Base-by-base conservation (phyloP, 2,888 invertebrate genomes). In the Lepidocyrtoides sp. region DNA sequence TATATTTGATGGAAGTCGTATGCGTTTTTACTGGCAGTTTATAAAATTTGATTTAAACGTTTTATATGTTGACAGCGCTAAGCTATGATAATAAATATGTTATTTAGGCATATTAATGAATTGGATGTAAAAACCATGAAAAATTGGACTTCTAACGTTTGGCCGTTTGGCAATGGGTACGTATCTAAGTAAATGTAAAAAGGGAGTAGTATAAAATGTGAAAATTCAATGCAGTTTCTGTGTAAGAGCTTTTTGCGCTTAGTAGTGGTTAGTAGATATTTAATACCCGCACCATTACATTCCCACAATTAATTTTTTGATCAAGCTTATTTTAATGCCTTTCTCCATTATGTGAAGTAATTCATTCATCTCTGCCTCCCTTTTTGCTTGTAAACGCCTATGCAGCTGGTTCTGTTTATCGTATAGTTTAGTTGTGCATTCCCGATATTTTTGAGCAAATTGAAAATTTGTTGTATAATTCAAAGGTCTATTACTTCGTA, bases 361-460 rank as follows among this genome's bases (percentile, higher is more conserved):
- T 20, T 69, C 2, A 41, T 17, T 69, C 8, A 23, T 69, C n/a
- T 41, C 69, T 69, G n/a, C 69, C 36, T 20, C 26, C 8, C 41
- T 41, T 20, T 1, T 66, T 66, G 66, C n/a, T 17, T 36, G 63
- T 51, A n/a, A n/a, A 60, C 5, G 60, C 60, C 10, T 66, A 17
- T 41, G 41, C 48, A 57, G 26, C 86, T 36, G 36, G 57, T 81
- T 81, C 41, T 69, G n/a, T 72, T 87, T 63, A 23, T 63, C 57
- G 77, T 79, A 79, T 66, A 26, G 66, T 83, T 84, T 44, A 82
- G 41, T 89, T 89, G 88, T 89, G 82, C 81, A 89, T 89, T 82
- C 82, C 88, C 87, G 72, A 87, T 89, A 60, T 79, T 51, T 84
- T 89, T 89, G 88, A 89, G 88, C 88, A 89, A 89, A 89, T 89